Evolutionary conservation across 2,888 invertebrate species (phyloP), one percentile per base, ranked within the genome.

Genomic region (Eupithecia inturbata): DNA sequence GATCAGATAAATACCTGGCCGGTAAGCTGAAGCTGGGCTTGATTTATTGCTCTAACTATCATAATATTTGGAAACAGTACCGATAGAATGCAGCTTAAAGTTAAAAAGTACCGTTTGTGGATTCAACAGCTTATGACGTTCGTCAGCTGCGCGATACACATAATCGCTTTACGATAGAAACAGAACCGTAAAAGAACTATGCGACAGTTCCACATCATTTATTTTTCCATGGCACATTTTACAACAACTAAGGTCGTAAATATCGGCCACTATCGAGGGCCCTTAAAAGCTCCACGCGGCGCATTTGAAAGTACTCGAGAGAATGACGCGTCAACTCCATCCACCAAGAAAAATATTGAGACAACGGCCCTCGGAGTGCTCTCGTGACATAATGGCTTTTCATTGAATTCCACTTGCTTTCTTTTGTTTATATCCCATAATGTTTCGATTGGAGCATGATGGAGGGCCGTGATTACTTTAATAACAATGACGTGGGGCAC

Each of bases 391-490:
- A 94, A 94, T 94, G 91, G 94, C 91, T 90, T 94, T 93, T 92
- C 93, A 93, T 92, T 93, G 91, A 93, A 94, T 94, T 92, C 92
- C 89, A 90, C 88, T 92, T 91, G 90, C 87, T 93, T 90, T 92
- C 94, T 94, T 94, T 94, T 94, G 94, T 94, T 94, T 94, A 93
- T 92, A 92, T 91, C 92, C 93, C 91, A 92, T 93, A 93, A 93
- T 93, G 93, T 93, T 93, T 91, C 93, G 93, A 93, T 94, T 92
- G 93, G 90, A 87, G 88, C 87, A 89, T 88, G 92, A 91, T 92
- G 91, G 92, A 92, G 92, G 90, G 92, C 89, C 86, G 90, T 94
- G 94, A 94, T 94, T 94, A 93, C 92, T 93, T 92, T 93, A 94
- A 94, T 94, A 94, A 94, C 93, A 94, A 94, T 91, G 92, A 89